Conservation (phyloP, 1,140 invertebrate species). For the Apolygus lucorum region DNA sequence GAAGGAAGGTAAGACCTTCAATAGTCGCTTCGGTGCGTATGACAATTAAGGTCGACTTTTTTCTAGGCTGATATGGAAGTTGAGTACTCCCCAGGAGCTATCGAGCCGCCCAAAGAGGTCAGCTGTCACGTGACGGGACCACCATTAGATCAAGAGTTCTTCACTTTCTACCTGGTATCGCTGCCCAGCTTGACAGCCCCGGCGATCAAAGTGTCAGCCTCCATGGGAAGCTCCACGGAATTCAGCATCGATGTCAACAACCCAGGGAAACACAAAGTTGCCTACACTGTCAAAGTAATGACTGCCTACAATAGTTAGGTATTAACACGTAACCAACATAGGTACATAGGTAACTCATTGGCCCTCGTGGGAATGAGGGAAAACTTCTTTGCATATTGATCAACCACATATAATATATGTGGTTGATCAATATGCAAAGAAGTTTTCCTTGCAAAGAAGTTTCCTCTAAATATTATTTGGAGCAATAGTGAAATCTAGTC, state of each 20-base stretch:
- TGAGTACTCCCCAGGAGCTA: neutral
- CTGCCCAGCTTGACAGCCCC: neutral
- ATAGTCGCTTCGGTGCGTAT: no score
- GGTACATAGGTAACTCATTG: neutral
- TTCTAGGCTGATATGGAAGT: neutral
- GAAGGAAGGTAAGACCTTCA: no score
- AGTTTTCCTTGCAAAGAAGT: no score
- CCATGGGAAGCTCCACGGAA: neutral
- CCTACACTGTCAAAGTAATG: neutral
- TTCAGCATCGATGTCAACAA: neutral
- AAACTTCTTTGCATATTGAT: neutral
- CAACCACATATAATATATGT: no score
- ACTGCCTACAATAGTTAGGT: neutral
- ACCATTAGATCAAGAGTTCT: neutral
- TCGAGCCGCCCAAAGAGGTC: neutral
- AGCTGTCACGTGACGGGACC: neutral
- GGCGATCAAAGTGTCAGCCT: neutral
- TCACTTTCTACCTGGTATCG: neutral
- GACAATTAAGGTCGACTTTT: neutral
- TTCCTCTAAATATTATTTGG: no score
- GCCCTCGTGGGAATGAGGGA: neutral
- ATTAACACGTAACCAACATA: neutral
- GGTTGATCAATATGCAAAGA: neutral
- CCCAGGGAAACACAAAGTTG: neutral
- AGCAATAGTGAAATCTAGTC: no score